Evolutionary conservation across 2,888 invertebrate species (phyloP), one percentile per base, ranked within the genome.

Genomic region (Megaustenia siamemsis): DNA sequence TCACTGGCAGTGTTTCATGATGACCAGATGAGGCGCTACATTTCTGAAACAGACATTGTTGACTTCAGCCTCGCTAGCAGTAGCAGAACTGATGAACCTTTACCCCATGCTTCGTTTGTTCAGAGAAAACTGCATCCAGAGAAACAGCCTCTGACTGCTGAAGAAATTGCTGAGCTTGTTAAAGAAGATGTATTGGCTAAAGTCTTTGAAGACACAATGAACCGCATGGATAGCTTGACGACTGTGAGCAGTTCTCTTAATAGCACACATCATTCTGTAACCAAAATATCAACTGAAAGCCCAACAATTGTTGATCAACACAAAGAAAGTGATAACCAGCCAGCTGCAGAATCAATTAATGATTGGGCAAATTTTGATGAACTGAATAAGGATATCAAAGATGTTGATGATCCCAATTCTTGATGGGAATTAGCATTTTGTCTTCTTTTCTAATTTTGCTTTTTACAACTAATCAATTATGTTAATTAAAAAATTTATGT

Each of bases 81-180:
- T 12, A 45, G 45, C 32, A 60, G 15, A 21, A 66, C 40, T 32
- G 63, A 73, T 24, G 81, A 40, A 28, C 5, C 81, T n/a, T n/a
- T 76, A 3, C 43, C 78, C 4, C 45, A 66, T 18, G 40, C 75
- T 18, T 84, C 86, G 15, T 86, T 82, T 49, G 66, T 88, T 38
- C 86, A 86, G 77, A 76, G 86, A 12, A 78, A 83, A 49, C 83
- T 88, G 28, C 75, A 83, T 45, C 88, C 88, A n/a, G 86, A 88
- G 43, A 82, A 68, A 56, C 88, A 88, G 68, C 83, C 86, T 35
- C 35, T 88, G 3, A 82, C 56, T 45, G 82, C 73, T 32, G 86
- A 86, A 43, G 88, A 88, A 75, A 56, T 88, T 35, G 71, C 79
- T 24, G 83, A 86, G 45, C 82, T 88, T n/a, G n/a, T 88, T 21